Percentiles rank a stretch among this genome's conserved stretches.
Conservation (phyloP, 2,113 vertebrate genomes). For the Oryctolagus cuniculus region mOryCun1.1 NC_091439.1:64989501-64990000, state of each 20-base stretch:
- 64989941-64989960: not conserved
- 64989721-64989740: not conserved
- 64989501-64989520: constrained; percentile 61
- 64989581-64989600: constrained; percentile 47
- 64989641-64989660: constrained; percentile 33
- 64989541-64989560: constrained; percentile 53
- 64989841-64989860: not conserved
- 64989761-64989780: not conserved
- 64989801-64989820: not conserved
- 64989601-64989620: constrained; percentile 30
- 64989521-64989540: constrained; percentile 57
- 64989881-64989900: not conserved
- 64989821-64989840: not conserved
- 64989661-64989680: not conserved
- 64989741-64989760: not conserved
- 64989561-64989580: constrained; percentile 55
- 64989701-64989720: not conserved
- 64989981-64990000: not conserved
- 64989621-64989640: constrained; percentile 16
- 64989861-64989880: not conserved
- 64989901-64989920: not conserved
- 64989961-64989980: not conserved
- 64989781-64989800: not conserved
- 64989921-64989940: not conserved
- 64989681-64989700: not conserved